Evolutionary conservation across 2,888 invertebrate species (phyloP).

Genomic region (Trisateles emortualis): DNA sequence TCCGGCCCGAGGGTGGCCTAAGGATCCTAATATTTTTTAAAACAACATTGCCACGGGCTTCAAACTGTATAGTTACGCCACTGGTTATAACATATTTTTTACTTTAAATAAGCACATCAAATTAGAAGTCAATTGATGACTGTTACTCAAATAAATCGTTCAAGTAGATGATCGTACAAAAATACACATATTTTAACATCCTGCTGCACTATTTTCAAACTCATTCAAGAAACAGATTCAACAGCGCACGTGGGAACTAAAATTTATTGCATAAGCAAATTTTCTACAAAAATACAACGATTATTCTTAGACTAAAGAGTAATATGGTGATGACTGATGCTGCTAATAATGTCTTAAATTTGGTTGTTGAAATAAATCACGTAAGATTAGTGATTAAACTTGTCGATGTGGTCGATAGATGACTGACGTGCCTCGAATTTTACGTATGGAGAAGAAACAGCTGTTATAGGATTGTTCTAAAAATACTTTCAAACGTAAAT

Average conservation of each 20-base stretch:
- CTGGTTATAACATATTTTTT: too few species aligned
- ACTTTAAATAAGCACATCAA: too few species aligned
- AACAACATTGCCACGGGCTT: too few species aligned
- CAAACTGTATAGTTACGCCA: too few species aligned
- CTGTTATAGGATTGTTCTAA: slow-evolving; percentile 18
- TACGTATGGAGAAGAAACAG: slow-evolving; percentile 28
- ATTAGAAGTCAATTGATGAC: too few species aligned
- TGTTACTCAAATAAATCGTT: too few species aligned
- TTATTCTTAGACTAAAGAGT: slow-evolving; percentile 31
- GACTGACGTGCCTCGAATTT: slow-evolving; percentile 30
- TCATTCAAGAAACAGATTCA: neutral
- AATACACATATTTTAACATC: neutral
- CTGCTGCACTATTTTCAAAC: neutral
- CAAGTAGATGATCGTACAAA: too few species aligned
- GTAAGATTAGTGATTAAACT: slow-evolving; percentile 19
- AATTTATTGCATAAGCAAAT: slow-evolving; percentile 23
- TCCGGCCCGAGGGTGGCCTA: too few species aligned
- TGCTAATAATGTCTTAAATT: slow-evolving; percentile 33
- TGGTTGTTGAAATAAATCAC: slow-evolving; percentile 26
- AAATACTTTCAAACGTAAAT: slow-evolving; percentile 7
- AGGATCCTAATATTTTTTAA: too few species aligned
- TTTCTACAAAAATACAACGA: slow-evolving; percentile 22
- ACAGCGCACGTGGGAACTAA: slow-evolving; percentile 14
- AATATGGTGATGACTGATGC: slow-evolving; percentile 36
- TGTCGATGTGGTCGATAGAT: slow-evolving; percentile 16